Evolutionary conservation across 2,113 vertebrate species (phyloP), one percentile per base, ranked within the genome.

Genomic region (Pristiophorus japonicus): DNA sequence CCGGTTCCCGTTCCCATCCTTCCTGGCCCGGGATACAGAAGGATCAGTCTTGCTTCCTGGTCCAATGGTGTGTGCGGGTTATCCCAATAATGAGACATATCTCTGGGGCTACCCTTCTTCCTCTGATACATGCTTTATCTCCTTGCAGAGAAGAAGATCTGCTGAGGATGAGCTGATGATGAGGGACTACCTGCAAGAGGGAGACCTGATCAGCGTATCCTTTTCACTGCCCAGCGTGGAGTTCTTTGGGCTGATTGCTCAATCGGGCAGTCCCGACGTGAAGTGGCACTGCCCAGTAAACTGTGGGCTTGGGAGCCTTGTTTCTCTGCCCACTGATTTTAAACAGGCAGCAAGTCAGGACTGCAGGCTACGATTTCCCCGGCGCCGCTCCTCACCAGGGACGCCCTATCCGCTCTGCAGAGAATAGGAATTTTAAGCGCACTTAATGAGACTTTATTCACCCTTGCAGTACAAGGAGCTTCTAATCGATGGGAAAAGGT

Each of bases 151-250:
- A 95, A 97, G 99, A 95, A 97, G 99, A 96, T 99, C 99, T 0
- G 98, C 98, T 1, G 98, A 99, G 96, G 99, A 99, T 0, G 99
- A 99, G 96, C 98, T 99, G 96, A 98, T 99, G 0, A 99, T 99
- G 99, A 98, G 99, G 96, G 98, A 99, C 34, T 99, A 99, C 96
- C 97, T 99, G 96, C 98, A 99, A 95, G 99, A 99, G 96, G 99
- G 99, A 4, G 99, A 99, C 96, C 98, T 99, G 65, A 99, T 99
- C 96, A 99, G 99, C 96, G 99, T 99, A 99, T 98, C 98, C 97
- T 98, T 96, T 84, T 7, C 45, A 2, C 0, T 65, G 66, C 65
- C 51, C 67, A 34, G 24, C 0, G 0, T 0, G 11, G 34, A 75
- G 95, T 27, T 96, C 1, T 22, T 18, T 34, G 59, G 55, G 5